These are phyloP conservation scores for Plecturocebus donacophilus DNA, from an alignment of 2,113 vertebrate genomes.

Conservation along the genomic window DNA sequence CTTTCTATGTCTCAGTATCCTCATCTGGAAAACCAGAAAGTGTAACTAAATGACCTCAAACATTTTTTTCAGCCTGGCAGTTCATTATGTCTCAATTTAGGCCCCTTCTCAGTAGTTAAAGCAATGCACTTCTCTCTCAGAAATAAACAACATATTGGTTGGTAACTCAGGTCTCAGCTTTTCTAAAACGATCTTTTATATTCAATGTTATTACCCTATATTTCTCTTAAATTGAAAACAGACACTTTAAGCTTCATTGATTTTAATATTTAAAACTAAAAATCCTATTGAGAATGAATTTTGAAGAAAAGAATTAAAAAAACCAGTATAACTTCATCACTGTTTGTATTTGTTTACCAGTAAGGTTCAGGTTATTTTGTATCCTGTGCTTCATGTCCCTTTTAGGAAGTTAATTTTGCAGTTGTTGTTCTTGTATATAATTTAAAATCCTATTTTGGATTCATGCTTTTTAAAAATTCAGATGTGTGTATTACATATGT, in stretches of 20 bases:
- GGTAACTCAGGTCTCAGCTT: neutral
- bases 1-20: neutral
- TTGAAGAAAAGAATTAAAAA: neutral
- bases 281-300: slow-evolving; percentile 50
- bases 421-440: slow-evolving; percentile 13
- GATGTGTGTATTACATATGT: neutral
- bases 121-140: neutral
- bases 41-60: neutral
- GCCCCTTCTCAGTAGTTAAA: neutral
- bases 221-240: slow-evolving; percentile 28
- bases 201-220: slow-evolving; percentile 21
- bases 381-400: neutral
- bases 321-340: neutral
- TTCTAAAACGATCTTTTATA: slow-evolving; percentile 45
- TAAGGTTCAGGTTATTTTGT: neutral
- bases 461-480: neutral
- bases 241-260: slow-evolving; percentile 45
- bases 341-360: slow-evolving; percentile 35
- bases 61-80: neutral
- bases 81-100: neutral
- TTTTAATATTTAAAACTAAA: slow-evolving; percentile 59
- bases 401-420: slow-evolving; percentile 19
- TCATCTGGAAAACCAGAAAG: neutral
- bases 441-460: slow-evolving; percentile 36
- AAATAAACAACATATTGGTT: slow-evolving; percentile 6